These are phyloP conservation scores for Potorous gilbertii DNA, from an alignment of 2,797 vertebrate species.

Conservation along the genomic window DNA sequence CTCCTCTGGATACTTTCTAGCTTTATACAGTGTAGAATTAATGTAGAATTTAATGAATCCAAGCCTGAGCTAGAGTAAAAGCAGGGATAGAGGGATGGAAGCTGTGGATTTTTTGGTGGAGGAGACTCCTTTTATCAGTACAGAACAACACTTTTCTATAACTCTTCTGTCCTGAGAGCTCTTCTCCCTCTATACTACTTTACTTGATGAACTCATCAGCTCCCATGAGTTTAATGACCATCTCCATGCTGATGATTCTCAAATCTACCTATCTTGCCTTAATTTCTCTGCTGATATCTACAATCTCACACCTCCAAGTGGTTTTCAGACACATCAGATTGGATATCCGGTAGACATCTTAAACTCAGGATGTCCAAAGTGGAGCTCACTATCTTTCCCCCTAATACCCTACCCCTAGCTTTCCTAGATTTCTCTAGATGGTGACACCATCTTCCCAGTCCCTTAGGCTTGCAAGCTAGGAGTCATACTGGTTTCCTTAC, in stretches of 20 bases:
- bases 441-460: not conserved
- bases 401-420: not conserved
- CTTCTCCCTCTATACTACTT: not conserved
- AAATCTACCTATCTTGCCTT: not conserved
- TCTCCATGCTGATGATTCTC: not conserved
- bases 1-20: not conserved
- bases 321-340: not conserved
- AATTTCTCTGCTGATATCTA: not conserved
- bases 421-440: not conserved
- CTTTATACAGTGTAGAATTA: not conserved
- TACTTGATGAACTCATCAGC: not conserved
- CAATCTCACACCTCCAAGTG: not conserved
- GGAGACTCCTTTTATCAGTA: not conserved
- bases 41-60: not conserved
- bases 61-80: not conserved
- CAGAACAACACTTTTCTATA: not conserved
- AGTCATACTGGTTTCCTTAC: not conserved
- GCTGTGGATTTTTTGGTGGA: not conserved
- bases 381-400: not conserved
- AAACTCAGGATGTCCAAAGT: not conserved
- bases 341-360: not conserved
- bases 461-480: not conserved
- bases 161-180: not conserved
- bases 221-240: not conserved
- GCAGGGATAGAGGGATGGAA: not conserved